Evolutionary conservation across 1,140 invertebrate species (phyloP), one percentile per base, ranked within the genome.

Genomic region (Coenobita brevimanus): DNA sequence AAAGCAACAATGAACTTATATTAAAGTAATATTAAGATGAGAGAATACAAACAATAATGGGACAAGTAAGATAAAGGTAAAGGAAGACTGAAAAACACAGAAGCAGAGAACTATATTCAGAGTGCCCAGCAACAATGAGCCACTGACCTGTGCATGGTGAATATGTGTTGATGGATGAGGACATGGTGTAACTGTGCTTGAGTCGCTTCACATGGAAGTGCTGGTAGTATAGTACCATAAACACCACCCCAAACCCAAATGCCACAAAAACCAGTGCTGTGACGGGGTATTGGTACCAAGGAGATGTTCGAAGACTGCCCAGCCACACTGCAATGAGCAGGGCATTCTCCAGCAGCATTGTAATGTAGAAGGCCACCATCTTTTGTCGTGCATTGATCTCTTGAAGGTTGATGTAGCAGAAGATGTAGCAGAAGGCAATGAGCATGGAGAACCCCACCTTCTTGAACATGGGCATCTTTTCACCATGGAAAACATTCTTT

Each of bases 331-430:
- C 94, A 90, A 97, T 94, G 3, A 97, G 92, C 41, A 97, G 93
- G 86, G 94, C 94, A 92, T 98, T 98, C 93, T 98, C 97, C 64
- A 97, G 93, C 92, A 97, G 95, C 97, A 98, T 97, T 43, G 97
- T 96, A n/a, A 96, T 94, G 93, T 98, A 98, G 93, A 97, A 98
- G 80, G 96, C 96, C 15, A 95, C 94, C 95, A 97, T 96, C 93
- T 96, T 97, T 91, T 96, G 95, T 69, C 95, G 93, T 90, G 96
- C 95, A 92, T 96, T 96, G 8, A 95, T 94, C 90, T 97, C 95
- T 87, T 97, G 96, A 67, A 98, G 93, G 93, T 98, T 98, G 60
- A 98, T 94, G 91, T 97, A 98, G n/a, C 96, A 96, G 92, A 98
- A 97, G 27, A 97, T 95, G 92, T 98, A 97, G 30, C 98, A 95